Conservation (phyloP, 2,888 invertebrate species). For the Galeruca laticollis region DNA sequence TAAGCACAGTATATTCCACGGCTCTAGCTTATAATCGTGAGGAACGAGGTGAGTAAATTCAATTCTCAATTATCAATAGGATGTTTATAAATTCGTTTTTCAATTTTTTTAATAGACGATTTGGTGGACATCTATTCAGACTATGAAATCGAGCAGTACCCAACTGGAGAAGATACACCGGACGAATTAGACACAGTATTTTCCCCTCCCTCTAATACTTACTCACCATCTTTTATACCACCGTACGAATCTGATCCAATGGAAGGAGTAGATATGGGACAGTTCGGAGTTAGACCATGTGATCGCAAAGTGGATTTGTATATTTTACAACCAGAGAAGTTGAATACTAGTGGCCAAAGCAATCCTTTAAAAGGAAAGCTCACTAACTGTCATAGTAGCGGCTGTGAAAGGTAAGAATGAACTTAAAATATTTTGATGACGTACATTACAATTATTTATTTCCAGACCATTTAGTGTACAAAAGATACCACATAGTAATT, state of each 20-base stretch:
- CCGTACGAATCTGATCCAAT: constrained; percentile 64
- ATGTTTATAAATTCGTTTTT: neutral
- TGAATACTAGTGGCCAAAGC: constrained; percentile 81
- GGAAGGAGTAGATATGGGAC: constrained; percentile 64
- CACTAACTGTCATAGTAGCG: constrained; percentile 88
- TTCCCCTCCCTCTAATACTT: constrained; percentile 66
- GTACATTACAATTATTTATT: neutral
- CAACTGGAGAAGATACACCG: constrained; percentile 55
- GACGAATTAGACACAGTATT: constrained; percentile 61
- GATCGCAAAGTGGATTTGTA: constrained; percentile 91
- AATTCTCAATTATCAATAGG: neutral
- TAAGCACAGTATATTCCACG: constrained; percentile 64
- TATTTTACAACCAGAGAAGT: constrained; percentile 83
- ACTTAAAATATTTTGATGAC: neutral
- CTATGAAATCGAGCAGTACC: constrained; percentile 51
- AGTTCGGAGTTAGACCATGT: constrained; percentile 79
- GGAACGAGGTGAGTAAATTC: constrained; percentile 61
- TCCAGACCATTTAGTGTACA: constrained; percentile 90
- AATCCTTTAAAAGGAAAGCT: constrained; percentile 90
- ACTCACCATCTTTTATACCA: constrained; percentile 63
- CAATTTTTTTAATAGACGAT: constrained; percentile 39
- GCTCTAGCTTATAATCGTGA: constrained; percentile 68
- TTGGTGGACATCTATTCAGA: constrained; percentile 50
- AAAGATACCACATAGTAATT: constrained; percentile 90
- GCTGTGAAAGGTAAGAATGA: constrained; percentile 81